phyloP scores from a whole-genome alignment of 2,113 vertebrate genomes.

The Grammomys dolichurus region DNA sequence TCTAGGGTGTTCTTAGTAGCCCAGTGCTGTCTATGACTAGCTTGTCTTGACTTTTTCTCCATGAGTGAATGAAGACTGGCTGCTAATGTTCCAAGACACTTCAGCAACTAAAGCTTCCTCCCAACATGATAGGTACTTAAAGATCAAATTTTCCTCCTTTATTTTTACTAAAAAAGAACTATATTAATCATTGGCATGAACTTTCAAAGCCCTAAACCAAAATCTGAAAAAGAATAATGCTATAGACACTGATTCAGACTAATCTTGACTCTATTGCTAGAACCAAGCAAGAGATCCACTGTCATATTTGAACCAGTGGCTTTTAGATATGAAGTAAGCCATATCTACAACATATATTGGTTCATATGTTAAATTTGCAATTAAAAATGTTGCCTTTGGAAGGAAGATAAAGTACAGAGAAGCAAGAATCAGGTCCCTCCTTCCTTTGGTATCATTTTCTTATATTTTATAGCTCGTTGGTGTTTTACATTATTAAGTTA shows the following conservation, averaged over 20 bases:
- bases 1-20: background rate
- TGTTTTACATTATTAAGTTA: slow-evolving; percentile 29
- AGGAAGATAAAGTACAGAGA: background rate
- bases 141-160: background rate
- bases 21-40: background rate
- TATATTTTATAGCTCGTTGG: slow-evolving; percentile 40
- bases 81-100: slow-evolving; percentile 11
- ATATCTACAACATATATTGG: background rate
- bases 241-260: background rate
- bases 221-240: background rate
- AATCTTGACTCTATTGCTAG: background rate
- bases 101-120: background rate
- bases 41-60: slow-evolving; percentile 7
- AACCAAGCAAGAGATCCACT: background rate
- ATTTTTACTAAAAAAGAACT: slow-evolving; percentile 39
- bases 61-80: background rate
- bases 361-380: slow-evolving; percentile 27
- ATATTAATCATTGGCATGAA: background rate
- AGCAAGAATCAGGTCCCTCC: background rate
- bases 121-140: background rate
- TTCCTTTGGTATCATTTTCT: background rate
- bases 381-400: background rate
- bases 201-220: background rate
- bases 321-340: background rate
- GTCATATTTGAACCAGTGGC: background rate